Percentiles rank a stretch among this genome's conserved stretches.
Evolutionary conservation across 2,888 invertebrate genomes (phyloP).

Genomic region (Apodemia mormo): DNA sequence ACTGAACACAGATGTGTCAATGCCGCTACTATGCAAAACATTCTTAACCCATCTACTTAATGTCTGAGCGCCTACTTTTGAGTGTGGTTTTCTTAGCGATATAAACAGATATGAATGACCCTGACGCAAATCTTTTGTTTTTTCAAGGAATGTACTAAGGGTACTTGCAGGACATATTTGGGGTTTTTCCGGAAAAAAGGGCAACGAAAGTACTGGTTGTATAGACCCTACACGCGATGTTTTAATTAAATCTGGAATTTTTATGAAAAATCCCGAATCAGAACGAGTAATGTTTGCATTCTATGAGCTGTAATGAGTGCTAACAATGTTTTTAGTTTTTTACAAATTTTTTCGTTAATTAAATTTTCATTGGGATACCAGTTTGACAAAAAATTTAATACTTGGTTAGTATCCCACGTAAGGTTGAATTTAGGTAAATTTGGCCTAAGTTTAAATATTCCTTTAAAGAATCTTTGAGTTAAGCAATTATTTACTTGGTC

Average conservation of each 20-base stretch:
- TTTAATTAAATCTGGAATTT: background rate
- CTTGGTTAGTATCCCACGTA: constrained; percentile 28
- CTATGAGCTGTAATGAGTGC: constrained; percentile 39
- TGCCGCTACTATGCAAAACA: too few relatives aligned
- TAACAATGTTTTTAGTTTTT: constrained; percentile 38
- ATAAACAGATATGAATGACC: constrained; percentile 17
- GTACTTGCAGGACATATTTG: constrained; percentile 30
- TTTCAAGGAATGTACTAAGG: constrained; percentile 23
- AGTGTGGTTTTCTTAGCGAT: background rate
- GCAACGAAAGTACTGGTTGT: constrained; percentile 10
- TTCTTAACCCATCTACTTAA: too few relatives aligned
- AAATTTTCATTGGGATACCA: constrained; percentile 32
- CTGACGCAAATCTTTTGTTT: constrained; percentile 18
- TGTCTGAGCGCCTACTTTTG: background rate
- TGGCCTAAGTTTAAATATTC: background rate
- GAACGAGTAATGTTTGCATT: constrained; percentile 32
- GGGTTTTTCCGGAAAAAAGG: constrained; percentile 29
- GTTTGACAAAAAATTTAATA: constrained; percentile 26
- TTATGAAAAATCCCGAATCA: background rate
- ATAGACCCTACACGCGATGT: background rate
- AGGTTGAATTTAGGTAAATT: constrained; percentile 24
- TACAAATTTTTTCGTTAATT: constrained; percentile 28
- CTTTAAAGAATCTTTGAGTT: too few relatives aligned
- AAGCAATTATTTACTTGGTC: too few relatives aligned
- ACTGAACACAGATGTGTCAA: too few relatives aligned